Evolutionary conservation across 2,113 vertebrate genomes (phyloP), one percentile per base, ranked within the genome.

Genomic region (Semicossyphus pulcher): DNA sequence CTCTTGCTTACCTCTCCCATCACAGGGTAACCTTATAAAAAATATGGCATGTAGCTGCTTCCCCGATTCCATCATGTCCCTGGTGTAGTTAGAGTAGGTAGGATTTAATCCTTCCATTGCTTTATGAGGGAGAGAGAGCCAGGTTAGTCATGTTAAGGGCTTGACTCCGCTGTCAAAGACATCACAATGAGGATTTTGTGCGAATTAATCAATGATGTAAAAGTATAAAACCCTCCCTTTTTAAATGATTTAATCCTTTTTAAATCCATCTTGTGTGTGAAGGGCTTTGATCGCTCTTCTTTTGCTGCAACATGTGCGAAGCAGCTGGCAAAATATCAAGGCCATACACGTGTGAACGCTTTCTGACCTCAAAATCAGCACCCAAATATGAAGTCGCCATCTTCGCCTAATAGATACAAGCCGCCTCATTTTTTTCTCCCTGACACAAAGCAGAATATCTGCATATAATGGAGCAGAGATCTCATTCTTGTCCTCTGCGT

Each of bases 281-380:
- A 29, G 31, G 7, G 14, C 49, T 9, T 78, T 79, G 78, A 21
- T 76, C 65, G 47, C 23, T 36, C 44, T 54, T 72, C 18, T 69
- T 80, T 58, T 23, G 31, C 32, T 58, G 41, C 48, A 34, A 79
- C 91, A 93, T 86, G 80, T 92, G 90, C 61, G 23, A 73, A 39
- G 70, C 89, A 92, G 87, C 87, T 91, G 88, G 63, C 41, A 20
- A 76, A 75, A 53, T 60, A 80, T 80, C 73, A 84, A 84, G 78
- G 77, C 86, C 80, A 23, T 47, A 66, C 78, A 85, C 20, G 31
- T 89, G 78, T 59, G 62, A 89, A 70, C 21, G 69, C 71, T 79
- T 89, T 68, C 57, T 72, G 65, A 83, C 54, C 62, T 80, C 52
- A 60, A 64, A 64, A 80, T 64, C 42, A 74, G 34, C 48, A 74